Percentiles rank a stretch among this genome's conserved stretches.
Conservation (phyloP, 92 coral and sea anemone genomes). For the Epizoanthus fatuus region DNA sequence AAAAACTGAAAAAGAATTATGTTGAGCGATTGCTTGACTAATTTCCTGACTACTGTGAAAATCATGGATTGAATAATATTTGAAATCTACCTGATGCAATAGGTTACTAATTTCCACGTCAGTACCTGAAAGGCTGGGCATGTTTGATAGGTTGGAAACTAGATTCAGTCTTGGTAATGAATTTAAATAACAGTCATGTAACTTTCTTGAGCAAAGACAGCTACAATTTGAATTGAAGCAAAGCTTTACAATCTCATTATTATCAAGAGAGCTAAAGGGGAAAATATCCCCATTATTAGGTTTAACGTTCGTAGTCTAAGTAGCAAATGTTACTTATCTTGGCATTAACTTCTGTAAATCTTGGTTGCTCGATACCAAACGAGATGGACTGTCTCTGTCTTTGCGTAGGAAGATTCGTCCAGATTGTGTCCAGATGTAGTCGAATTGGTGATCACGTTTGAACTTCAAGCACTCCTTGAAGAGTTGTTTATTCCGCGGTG, state of each 20-base stretch:
- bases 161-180: slow-evolving; percentile 36
- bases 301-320: not conserved
- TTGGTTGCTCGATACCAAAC: not conserved
- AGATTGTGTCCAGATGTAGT: slow-evolving; percentile 6
- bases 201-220: slow-evolving; percentile 8
- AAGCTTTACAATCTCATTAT: not conserved
- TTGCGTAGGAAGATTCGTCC: slow-evolving; percentile 7
- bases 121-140: slow-evolving; percentile 8
- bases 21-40: not conserved
- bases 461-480: slow-evolving; percentile 12
- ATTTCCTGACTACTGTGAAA: not conserved
- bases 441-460: not conserved
- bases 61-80: slow-evolving; percentile 31
- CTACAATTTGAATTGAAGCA: slow-evolving; percentile 5
- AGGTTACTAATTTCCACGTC: slow-evolving; percentile 30
- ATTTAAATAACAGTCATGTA: slow-evolving; percentile 15
- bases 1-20: slow-evolving; percentile 27
- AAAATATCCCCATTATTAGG: not conserved
- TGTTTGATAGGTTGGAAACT: slow-evolving; percentile 26
- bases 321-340: not conserved
- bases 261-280: slow-evolving; percentile 12
- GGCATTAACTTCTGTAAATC: not conserved
- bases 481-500: not conserved
- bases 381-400: not conserved
- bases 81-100: slow-evolving; percentile 1